Percentiles rank a stretch among this genome's conserved stretches.
phyloP scores from a whole-genome alignment of 2,888 invertebrate genomes.

The Apodemia mormo region DNA sequence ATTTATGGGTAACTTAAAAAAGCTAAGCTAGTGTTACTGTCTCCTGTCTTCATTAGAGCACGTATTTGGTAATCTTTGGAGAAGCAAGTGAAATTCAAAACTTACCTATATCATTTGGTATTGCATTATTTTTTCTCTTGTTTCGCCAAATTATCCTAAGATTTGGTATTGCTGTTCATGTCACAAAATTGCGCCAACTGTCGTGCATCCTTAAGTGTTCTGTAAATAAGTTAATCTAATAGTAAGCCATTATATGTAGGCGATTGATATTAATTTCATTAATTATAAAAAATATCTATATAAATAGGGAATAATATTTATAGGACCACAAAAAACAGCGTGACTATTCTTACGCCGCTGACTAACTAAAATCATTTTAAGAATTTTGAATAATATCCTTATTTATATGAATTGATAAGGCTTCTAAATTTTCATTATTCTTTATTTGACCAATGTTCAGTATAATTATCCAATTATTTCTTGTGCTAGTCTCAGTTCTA shows the following conservation, averaged over 20 bases:
- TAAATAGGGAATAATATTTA: no score
- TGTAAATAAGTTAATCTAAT: neutral
- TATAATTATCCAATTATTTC: no score
- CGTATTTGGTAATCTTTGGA: neutral
- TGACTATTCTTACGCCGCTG: no score
- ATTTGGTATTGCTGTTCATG: constrained; percentile 4
- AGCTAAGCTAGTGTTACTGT: neutral
- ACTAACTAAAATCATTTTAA: no score
- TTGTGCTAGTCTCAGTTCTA: no score
- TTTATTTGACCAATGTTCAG: no score
- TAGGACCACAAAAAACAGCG: no score
- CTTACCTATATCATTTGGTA: neutral
- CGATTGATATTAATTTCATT: no score
- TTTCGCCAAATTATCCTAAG: neutral
- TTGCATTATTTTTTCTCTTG: neutral
- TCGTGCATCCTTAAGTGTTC: constrained; percentile 6
- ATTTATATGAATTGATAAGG: no score
- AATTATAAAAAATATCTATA: no score
- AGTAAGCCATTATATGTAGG: neutral
- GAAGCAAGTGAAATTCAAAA: neutral
- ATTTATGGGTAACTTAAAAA: constrained; percentile 16
- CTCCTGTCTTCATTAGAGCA: neutral
- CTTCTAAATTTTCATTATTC: no score
- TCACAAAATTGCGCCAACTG: neutral
- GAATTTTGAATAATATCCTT: no score